Evolutionary conservation across 2,113 vertebrate genomes (phyloP), one percentile per base, ranked within the genome.

Genomic region (Nannospalax galili): DNA sequence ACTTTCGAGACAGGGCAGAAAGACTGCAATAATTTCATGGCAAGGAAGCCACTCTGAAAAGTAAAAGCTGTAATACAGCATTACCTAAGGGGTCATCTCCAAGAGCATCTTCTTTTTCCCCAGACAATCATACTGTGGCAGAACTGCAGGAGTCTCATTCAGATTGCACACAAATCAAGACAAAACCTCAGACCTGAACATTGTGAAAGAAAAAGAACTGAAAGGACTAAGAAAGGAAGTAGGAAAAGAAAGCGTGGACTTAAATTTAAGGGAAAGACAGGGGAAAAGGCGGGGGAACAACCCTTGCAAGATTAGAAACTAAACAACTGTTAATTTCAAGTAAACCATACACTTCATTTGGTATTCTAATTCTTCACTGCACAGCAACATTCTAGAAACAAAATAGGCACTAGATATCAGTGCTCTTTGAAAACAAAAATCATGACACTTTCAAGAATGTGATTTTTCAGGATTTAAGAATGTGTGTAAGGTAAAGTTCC

Each of bases 21-120:
- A 90, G 84, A 94, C 6, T n/a, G 60, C 84, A 80, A 69, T 88
- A 73, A 96, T 90, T 84, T 90, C 75, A 93, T n/a, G 28, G 15
- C 52, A 48, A 37, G 90, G 60, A 92, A 81, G 74, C 35, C n/a
- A 69, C 37, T 78, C 52, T 69, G 70, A 56, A 92, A 93, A 84
- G 75, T 30, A 77, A 96, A 96, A 90, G 77, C 90, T 94, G 35
- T 90, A 62, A 90, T 91, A 88, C 30, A 64, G 52, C 84, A 73
- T 60, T 69, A 88, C 70, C 94, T 69, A 24, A 67, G 26, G 75
- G 70, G 35, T 77, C 89, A 77, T 88, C 62, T 93, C 45, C 45
- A 69, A 32, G 77, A 95, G 37, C 84, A 85, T 58, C 84, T 90
- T 62, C 70, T 93, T 94, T 92, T 90, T 92, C 62, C 40, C 6